Percentiles rank a stretch among this genome's conserved stretches.
phyloP scores from a whole-genome alignment of 2,797 vertebrate species.

The Orientallactaga sibirica region DNA sequence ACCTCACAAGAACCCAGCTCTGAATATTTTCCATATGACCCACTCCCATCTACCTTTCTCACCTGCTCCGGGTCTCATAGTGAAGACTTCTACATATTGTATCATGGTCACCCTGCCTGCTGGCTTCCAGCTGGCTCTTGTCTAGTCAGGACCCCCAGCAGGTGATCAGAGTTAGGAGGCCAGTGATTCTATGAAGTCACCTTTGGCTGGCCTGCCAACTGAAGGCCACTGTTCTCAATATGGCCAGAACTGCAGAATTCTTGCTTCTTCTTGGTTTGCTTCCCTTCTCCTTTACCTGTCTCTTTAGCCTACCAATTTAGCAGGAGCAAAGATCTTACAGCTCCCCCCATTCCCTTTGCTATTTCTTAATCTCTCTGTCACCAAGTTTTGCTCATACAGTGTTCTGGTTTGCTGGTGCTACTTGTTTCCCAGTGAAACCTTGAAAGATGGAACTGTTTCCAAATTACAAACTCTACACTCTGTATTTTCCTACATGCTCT shows the following conservation, averaged over 20 bases:
- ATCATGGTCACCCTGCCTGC: rapidly evolving
- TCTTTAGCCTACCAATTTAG: background rate
- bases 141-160: background rate
- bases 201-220: background rate
- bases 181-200: background rate
- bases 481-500: background rate
- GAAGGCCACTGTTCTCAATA: background rate
- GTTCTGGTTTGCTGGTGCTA: background rate
- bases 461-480: slow-evolving; percentile 19
- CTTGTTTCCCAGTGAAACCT: slow-evolving; percentile 13
- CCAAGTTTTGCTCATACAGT: background rate
- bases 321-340: background rate
- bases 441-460: background rate
- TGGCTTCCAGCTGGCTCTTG: background rate
- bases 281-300: background rate
- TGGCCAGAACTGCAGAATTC: background rate
- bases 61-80: background rate
- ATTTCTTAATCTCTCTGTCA: background rate
- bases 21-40: background rate
- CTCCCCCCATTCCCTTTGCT: background rate
- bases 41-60: no score
- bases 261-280: background rate
- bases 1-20: background rate
- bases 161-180: background rate
- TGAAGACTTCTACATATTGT: rapidly evolving